Evolutionary conservation across 2,113 vertebrate genomes (phyloP).

Genomic region (Silurus glanis): DNA sequence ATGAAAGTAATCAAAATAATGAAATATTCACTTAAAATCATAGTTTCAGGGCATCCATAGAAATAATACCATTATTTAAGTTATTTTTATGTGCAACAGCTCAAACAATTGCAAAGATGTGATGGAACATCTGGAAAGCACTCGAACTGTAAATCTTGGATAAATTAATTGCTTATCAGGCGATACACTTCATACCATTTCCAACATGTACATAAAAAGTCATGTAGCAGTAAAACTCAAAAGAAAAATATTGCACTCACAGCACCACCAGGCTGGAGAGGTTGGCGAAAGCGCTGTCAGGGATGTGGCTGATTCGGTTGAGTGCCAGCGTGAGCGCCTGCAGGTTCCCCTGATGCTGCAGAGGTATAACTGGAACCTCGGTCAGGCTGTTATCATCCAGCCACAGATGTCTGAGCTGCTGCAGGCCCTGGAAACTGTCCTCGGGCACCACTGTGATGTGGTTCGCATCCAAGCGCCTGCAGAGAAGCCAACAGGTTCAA

Average conservation of each 20-base stretch:
- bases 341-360: slow-evolving; percentile 88
- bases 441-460: slow-evolving; percentile 89
- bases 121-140: neutral
- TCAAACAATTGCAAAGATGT: neutral
- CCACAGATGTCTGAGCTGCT: slow-evolving; percentile 94
- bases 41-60: neutral
- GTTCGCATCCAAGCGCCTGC: slow-evolving; percentile 92
- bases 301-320: slow-evolving; percentile 88
- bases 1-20: neutral
- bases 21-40: neutral
- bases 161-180: neutral
- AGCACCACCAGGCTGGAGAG: slow-evolving; percentile 94
- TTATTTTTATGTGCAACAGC: neutral
- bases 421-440: slow-evolving; percentile 90
- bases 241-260: slow-evolving; percentile 74
- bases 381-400: slow-evolving; percentile 93
- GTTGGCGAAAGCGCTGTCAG: slow-evolving; percentile 91
- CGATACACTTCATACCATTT: neutral
- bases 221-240: neutral
- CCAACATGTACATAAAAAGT: neutral
- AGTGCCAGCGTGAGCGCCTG: slow-evolving; percentile 93
- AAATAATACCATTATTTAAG: neutral
- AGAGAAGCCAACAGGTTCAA: neutral
- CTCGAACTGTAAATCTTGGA: neutral
- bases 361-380: slow-evolving; percentile 82